A percentile compares a stretch with the other conserved stretches of the same genome.
Evolutionary conservation across 2,113 vertebrate species (phyloP).

Genomic region (Chaetodon trifascialis): DNA sequence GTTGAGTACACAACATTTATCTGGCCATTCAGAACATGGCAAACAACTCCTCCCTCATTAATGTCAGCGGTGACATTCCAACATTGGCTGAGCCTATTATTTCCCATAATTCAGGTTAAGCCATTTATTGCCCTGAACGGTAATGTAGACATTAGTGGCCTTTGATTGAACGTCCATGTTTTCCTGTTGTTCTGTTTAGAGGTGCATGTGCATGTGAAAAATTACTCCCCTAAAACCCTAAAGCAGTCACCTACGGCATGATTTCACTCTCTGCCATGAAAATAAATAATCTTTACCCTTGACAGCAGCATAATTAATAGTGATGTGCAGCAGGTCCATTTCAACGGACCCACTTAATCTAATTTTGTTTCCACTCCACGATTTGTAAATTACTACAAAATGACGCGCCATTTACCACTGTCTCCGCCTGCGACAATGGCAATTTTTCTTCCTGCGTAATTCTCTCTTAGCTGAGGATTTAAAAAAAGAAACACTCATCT

Average conservation of each 20-base stretch:
- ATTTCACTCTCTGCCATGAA: slow-evolving; percentile 79
- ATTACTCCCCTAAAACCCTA: slow-evolving; percentile 75
- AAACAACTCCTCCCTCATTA: slow-evolving; percentile 75
- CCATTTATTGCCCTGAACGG: slow-evolving; percentile 75
- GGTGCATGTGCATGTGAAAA: slow-evolving; percentile 72
- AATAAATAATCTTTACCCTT: slow-evolving; percentile 83
- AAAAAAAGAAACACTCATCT: slow-evolving; percentile 64
- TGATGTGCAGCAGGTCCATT: slow-evolving; percentile 87
- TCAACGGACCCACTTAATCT: slow-evolving; percentile 86
- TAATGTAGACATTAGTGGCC: slow-evolving; percentile 82
- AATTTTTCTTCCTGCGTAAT: slow-evolving; percentile 83
- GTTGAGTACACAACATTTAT: slow-evolving; percentile 67
- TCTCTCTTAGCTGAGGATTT: slow-evolving; percentile 64
- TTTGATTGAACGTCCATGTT: slow-evolving; percentile 80
- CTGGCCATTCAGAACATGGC: slow-evolving; percentile 64
- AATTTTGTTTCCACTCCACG: slow-evolving; percentile 87
- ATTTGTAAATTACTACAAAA: slow-evolving; percentile 88
- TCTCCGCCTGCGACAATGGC: slow-evolving; percentile 80
- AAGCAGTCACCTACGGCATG: slow-evolving; percentile 76
- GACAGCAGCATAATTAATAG: slow-evolving; percentile 86
- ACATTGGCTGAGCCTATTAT: slow-evolving; percentile 61
- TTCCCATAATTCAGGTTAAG: slow-evolving; percentile 74
- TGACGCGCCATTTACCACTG: slow-evolving; percentile 86
- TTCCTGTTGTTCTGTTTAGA: slow-evolving; percentile 64
- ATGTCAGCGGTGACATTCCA: slow-evolving; percentile 69